A percentile compares a stretch with the other conserved stretches of the same genome.
These are phyloP conservation scores for Tryphoninae sp. DNA, from an alignment of 2,888 invertebrate species.

Conservation along the genomic window DNA sequence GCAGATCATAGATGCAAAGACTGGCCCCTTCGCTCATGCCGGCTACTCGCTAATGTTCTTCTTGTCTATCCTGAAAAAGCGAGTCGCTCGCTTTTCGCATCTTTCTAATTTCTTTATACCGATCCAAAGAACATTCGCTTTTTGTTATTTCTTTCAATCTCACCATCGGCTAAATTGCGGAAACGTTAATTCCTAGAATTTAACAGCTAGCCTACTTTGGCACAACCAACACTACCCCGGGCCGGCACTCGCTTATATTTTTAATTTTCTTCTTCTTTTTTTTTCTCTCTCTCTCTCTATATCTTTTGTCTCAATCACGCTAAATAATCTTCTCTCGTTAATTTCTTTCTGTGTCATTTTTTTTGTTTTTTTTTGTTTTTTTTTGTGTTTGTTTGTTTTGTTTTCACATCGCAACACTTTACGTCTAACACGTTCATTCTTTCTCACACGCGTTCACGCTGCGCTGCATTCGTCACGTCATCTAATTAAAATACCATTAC, in stretches of 20 bases:
- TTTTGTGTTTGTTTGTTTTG: slow-evolving; percentile 14
- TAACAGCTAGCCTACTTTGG: slow-evolving; percentile 79
- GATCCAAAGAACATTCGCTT: slow-evolving; percentile 5
- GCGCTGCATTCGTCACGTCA: slow-evolving; percentile 64
- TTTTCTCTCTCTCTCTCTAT: slow-evolving; percentile 60
- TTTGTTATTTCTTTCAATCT: slow-evolving; percentile 12
- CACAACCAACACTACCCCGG: slow-evolving; percentile 76
- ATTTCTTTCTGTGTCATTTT: slow-evolving; percentile 13
- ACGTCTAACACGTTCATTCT: not conserved
- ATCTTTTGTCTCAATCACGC: slow-evolving; percentile 50
- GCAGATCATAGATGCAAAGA: slow-evolving; percentile 80
- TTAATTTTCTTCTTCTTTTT: slow-evolving; percentile 62
- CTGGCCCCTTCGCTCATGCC: slow-evolving; percentile 81
- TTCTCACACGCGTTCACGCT: slow-evolving; percentile 62
- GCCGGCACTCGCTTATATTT: slow-evolving; percentile 80
- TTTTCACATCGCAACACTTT: not conserved
- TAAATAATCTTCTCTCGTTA: slow-evolving; percentile 34
- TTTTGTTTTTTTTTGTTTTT: slow-evolving; percentile 27
- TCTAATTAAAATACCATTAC: slow-evolving; percentile 73
- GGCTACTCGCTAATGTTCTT: slow-evolving; percentile 73
- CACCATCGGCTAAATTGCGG: slow-evolving; percentile 29
- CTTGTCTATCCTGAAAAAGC: slow-evolving; percentile 13
- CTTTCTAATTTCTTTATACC: not conserved
- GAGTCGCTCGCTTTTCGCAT: not conserved
- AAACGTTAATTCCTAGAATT: slow-evolving; percentile 58